These are phyloP conservation scores for Drosophila setosimentum DNA, from an alignment of 2,888 invertebrate genomes.

Conservation along the genomic window DNA sequence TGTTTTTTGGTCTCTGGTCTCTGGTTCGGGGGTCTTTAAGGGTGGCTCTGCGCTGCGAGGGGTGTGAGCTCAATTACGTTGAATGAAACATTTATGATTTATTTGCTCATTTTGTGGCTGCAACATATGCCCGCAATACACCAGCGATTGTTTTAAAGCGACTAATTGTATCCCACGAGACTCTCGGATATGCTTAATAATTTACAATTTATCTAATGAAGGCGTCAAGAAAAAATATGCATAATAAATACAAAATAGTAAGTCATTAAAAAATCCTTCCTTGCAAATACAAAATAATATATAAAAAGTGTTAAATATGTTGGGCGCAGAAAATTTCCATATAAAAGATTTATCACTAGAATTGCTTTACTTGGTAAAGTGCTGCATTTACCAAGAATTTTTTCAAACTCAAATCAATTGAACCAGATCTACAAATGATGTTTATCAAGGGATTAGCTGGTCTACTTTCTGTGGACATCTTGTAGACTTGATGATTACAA, in stretches of 20 bases:
- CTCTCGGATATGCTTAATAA: slow-evolving; percentile 35
- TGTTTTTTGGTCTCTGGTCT: slow-evolving; percentile 4
- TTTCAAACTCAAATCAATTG: slow-evolving; percentile 34
- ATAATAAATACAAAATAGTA: not conserved
- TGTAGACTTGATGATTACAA: slow-evolving; percentile 25
- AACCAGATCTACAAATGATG: slow-evolving; percentile 55
- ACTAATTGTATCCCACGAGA: slow-evolving; percentile 71
- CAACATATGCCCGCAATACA: slow-evolving; percentile 59
- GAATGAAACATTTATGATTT: slow-evolving; percentile 76
- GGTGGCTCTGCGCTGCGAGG: slow-evolving; percentile 37
- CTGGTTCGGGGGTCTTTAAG: slow-evolving; percentile 21
- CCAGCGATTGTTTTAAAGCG: slow-evolving; percentile 56
- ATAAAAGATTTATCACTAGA: slow-evolving; percentile 11
- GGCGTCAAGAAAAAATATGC: slow-evolving; percentile 2
- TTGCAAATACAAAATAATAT: not conserved
- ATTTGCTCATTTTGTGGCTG: slow-evolving; percentile 76
- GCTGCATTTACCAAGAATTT: slow-evolving; percentile 40
- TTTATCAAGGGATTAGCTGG: slow-evolving; percentile 50
- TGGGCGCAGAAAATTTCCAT: not conserved
- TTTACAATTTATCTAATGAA: slow-evolving; percentile 53
- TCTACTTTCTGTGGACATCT: slow-evolving; percentile 20
- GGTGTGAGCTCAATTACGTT: slow-evolving; percentile 66
- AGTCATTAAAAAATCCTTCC: not conserved
- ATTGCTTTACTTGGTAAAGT: slow-evolving; percentile 10
- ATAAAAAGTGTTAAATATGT: not conserved